phyloP scores from a whole-genome alignment of 2,797 vertebrate species.

The Oryzias sinensis region DNA sequence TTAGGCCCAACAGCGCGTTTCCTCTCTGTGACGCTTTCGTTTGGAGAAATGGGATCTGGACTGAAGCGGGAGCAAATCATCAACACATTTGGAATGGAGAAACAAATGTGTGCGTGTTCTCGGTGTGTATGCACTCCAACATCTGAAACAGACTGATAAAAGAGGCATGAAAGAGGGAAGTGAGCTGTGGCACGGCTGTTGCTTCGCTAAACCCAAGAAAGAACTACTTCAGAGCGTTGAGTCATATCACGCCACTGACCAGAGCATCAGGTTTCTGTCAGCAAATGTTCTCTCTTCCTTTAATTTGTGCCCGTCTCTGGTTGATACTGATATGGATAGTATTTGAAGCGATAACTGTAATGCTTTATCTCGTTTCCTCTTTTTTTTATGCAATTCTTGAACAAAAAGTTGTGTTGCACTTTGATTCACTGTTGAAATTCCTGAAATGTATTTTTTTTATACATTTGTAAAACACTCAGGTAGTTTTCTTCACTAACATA shows the following conservation, averaged over 20 bases:
- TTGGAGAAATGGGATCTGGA: conserved; percentile 47
- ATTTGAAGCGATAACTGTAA: too few relatives aligned
- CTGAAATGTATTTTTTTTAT: too few relatives aligned
- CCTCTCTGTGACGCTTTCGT: conserved; percentile 38
- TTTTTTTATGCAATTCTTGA: too few relatives aligned
- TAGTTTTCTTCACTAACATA: too few relatives aligned
- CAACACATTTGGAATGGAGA: conserved; percentile 46
- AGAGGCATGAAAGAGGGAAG: conserved; percentile 29
- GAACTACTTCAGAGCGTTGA: conserved; percentile 17
- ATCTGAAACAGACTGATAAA: conserved; percentile 45
- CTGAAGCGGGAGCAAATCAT: conserved; percentile 47
- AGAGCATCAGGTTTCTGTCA: neutral
- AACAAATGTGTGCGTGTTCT: conserved; percentile 3
- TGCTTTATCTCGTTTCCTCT: too few relatives aligned
- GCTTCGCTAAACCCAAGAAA: conserved; percentile 24
- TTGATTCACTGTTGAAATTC: too few relatives aligned
- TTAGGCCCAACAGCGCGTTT: conserved; percentile 33
- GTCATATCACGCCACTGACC: neutral
- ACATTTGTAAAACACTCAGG: too few relatives aligned
- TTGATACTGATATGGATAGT: too few relatives aligned
- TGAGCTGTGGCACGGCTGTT: conserved; percentile 8
- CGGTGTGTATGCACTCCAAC: neutral
- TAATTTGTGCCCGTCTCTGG: too few relatives aligned
- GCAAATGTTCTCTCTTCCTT: too few relatives aligned
- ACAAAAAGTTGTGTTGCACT: too few relatives aligned